A percentile compares a stretch with the other conserved stretches of the same genome.
Conservation (phyloP, 2,113 vertebrate species). For the Myotis davidii region DNA sequence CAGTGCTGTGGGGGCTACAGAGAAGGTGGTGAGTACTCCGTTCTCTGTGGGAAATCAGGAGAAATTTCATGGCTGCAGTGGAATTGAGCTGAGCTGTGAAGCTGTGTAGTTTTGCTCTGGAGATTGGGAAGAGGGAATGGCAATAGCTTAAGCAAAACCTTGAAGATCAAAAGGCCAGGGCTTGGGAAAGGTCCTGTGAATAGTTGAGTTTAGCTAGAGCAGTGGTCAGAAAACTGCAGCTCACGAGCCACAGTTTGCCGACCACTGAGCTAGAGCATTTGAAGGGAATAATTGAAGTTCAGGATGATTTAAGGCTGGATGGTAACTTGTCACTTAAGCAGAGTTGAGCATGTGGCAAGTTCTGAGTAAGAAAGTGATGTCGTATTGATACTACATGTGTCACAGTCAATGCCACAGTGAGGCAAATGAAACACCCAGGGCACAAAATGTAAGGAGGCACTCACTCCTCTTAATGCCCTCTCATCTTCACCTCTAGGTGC, state of each 20-base stretch:
- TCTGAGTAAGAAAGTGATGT: neutral
- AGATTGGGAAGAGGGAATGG: neutral
- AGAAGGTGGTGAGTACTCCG: neutral
- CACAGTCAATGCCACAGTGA: neutral
- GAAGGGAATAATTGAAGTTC: neutral
- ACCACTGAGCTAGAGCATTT: neutral
- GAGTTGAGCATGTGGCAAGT: neutral
- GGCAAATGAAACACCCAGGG: neutral
- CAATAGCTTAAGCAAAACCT: neutral
- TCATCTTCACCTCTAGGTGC: neutral
- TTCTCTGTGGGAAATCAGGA: neutral
- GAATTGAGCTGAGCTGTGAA: neutral
- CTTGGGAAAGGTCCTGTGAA: neutral
- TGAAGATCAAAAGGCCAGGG: neutral
- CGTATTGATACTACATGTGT: rapidly evolving
- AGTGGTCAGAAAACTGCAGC: too few relatives aligned
- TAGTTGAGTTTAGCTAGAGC: neutral
- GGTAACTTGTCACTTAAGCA: neutral
- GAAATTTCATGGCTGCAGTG: neutral
- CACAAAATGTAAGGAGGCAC: neutral
- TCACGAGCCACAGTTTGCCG: too few relatives aligned
- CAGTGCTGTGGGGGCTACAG: rapidly evolving
- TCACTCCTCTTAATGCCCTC: neutral
- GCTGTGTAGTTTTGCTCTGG: neutral
- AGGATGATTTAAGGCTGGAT: neutral